A percentile compares a stretch with the other conserved stretches of the same genome.
phyloP scores from a whole-genome alignment of 2,113 vertebrate genomes.

The Hippocampus zosterae region DNA sequence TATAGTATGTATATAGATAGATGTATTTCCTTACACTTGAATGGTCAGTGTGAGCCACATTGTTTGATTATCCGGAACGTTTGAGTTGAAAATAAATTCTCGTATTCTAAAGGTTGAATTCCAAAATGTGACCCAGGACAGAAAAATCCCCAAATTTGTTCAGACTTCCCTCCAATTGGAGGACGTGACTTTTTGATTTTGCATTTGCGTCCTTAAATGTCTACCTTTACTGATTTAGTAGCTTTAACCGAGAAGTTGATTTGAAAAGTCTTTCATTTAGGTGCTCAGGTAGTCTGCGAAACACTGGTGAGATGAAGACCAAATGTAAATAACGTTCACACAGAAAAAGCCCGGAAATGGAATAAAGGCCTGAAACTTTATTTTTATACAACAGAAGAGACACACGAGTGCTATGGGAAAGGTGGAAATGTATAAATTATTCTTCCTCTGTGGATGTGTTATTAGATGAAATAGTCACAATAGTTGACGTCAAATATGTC shows the following conservation, averaged over 20 bases:
- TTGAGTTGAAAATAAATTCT: not conserved
- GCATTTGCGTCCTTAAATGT: no score
- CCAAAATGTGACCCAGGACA: no score
- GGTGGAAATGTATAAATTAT: constrained; percentile 19
- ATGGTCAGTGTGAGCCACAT: not conserved
- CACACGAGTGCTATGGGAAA: constrained; percentile 1
- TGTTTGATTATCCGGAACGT: not conserved
- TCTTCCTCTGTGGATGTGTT: constrained; percentile 23
- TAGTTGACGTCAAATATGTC: constrained; percentile 19
- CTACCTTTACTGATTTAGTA: no score
- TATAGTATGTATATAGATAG: not conserved
- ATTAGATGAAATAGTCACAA: constrained; percentile 51
- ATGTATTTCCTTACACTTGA: not conserved
- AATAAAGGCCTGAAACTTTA: constrained; percentile 48
- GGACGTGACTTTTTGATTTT: no score
- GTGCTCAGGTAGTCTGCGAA: constrained; percentile 47
- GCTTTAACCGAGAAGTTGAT: no score
- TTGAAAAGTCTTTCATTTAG: not conserved
- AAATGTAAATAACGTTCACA: constrained; percentile 55
- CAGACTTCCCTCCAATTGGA: no score
- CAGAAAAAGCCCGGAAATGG: constrained; percentile 56
- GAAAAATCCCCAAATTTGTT: no score
- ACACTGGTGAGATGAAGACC: constrained; percentile 53
- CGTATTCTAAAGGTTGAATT: no score
- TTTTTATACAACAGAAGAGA: constrained; percentile 55